Evolutionary conservation across 2,888 invertebrate species (phyloP).

Genomic region (Polyploca ridens): DNA sequence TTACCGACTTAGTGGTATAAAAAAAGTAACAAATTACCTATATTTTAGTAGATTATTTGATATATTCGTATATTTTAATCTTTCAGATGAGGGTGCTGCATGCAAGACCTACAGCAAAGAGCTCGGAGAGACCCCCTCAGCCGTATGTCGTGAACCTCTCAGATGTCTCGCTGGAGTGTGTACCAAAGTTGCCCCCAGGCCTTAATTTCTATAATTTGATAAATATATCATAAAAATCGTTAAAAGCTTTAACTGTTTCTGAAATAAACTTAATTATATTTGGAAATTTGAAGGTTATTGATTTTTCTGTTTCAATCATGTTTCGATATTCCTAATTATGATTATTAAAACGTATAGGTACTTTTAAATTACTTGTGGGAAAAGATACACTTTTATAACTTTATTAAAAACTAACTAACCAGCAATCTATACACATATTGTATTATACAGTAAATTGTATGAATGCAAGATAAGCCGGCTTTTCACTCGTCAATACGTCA

Average conservation of each 20-base stretch:
- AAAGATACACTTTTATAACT: too few species aligned
- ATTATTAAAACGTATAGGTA: too few species aligned
- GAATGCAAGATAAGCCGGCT: too few species aligned
- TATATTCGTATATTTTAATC: not conserved
- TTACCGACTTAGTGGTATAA: too few species aligned
- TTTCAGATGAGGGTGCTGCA: slow-evolving; percentile 62
- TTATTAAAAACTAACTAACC: too few species aligned
- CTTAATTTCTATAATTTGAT: slow-evolving; percentile 29
- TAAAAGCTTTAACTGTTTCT: slow-evolving; percentile 1
- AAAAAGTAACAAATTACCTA: too few species aligned
- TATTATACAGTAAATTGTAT: too few species aligned
- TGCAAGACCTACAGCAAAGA: slow-evolving; percentile 77
- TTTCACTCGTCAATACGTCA: too few species aligned
- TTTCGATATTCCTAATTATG: not conserved
- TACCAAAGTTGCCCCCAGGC: slow-evolving; percentile 51
- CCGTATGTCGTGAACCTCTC: slow-evolving; percentile 68
- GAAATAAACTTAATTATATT: not conserved
- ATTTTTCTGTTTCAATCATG: too few species aligned
- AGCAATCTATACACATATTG: too few species aligned
- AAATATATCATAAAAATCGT: not conserved
- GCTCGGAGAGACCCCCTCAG: slow-evolving; percentile 72
- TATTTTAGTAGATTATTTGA: too few species aligned
- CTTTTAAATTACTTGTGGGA: too few species aligned
- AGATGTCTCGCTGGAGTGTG: slow-evolving; percentile 64
- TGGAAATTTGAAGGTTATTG: not conserved